These are phyloP conservation scores for Patella pellucida DNA, from an alignment of 2,888 invertebrate species.

Conservation along the genomic window DNA sequence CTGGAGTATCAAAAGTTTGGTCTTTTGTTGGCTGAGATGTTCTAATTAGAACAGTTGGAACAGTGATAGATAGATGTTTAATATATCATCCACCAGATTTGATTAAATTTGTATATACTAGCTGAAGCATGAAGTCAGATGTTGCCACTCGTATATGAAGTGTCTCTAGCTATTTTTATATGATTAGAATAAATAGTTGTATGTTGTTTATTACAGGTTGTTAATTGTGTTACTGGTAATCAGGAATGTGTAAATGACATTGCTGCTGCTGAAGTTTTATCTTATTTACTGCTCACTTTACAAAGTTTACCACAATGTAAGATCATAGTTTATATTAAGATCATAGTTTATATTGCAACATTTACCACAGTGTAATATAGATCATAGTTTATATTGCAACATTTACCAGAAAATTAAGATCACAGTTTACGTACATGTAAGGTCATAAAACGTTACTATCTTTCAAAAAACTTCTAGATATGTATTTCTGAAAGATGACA, in stretches of 20 bases:
- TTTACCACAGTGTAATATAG: constrained; percentile 54
- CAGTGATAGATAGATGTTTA: too few species aligned
- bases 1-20: neutral
- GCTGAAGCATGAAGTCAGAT: too few species aligned
- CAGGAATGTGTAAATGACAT: constrained; percentile 97
- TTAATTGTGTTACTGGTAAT: constrained; percentile 83
- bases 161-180: too few species aligned
- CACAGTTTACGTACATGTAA: neutral
- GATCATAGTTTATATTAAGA: constrained; percentile 23
- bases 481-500: too few species aligned
- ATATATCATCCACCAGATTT: too few species aligned
- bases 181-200: too few species aligned
- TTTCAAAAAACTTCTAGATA: too few species aligned
- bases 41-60: too few species aligned
- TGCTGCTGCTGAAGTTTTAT: constrained; percentile 84
- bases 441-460: neutral
- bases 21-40: neutral
- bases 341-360: constrained; percentile 77
- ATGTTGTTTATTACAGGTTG: constrained; percentile 56
- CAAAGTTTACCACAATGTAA: constrained; percentile 70
- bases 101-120: too few species aligned
- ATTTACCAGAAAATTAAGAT: constrained; percentile 68
- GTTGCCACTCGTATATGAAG: too few species aligned
- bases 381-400: constrained; percentile 79
- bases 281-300: constrained; percentile 81